Evolutionary conservation across 2,113 vertebrate genomes (phyloP).

Genomic region (Tragelaphus buxtoni): DNA sequence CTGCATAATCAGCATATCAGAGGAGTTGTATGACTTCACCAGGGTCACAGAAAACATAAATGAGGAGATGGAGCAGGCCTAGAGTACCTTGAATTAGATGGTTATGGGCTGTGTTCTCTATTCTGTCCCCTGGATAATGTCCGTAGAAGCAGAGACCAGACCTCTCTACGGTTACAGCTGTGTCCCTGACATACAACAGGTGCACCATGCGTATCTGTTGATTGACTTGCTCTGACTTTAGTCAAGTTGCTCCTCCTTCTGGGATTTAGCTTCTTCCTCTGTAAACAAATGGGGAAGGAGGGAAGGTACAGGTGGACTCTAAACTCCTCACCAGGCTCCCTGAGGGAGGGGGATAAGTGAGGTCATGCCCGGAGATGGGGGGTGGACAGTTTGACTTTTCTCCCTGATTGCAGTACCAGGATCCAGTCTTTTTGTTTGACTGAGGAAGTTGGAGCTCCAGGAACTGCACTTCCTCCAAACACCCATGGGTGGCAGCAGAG

Average conservation of each 20-base stretch:
- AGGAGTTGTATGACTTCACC: background rate
- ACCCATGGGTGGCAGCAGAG: slow-evolving; percentile 56
- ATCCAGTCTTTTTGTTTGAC: background rate
- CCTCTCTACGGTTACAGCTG: background rate
- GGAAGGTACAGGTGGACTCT: background rate
- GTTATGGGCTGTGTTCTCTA: background rate
- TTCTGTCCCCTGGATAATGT: background rate
- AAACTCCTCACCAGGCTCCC: background rate
- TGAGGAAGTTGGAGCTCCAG: background rate
- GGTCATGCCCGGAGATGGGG: background rate
- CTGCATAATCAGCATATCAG: background rate
- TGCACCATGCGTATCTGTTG: background rate
- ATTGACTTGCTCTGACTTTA: background rate
- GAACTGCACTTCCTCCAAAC: background rate
- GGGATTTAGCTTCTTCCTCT: background rate
- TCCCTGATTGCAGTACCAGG: background rate
- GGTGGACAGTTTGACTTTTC: background rate
- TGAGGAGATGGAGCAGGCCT: background rate
- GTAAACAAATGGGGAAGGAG: background rate
- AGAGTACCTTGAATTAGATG: background rate
- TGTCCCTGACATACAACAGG: background rate
- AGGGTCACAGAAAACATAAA: background rate
- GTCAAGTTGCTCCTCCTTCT: background rate
- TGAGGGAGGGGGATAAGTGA: background rate
- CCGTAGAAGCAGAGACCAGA: background rate